Evolutionary conservation across 2,888 invertebrate species (phyloP).

Genomic region (Metalampra italica): DNA sequence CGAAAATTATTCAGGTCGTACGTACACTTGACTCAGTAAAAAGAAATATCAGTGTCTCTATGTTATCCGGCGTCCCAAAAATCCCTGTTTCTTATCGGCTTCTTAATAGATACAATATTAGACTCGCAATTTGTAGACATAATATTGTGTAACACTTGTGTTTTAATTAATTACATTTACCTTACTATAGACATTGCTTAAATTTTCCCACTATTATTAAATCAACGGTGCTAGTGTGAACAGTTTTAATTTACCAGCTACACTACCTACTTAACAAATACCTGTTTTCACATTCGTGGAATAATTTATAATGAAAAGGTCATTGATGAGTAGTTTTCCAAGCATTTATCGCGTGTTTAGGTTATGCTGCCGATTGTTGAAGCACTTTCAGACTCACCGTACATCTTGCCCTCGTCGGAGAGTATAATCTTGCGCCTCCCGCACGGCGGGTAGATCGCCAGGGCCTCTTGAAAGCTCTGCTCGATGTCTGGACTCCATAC

Average conservation of each 20-base stretch:
- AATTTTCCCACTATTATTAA: too few species aligned
- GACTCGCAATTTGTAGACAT: too few species aligned
- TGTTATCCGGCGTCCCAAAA: too few species aligned
- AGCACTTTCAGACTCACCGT: constrained; percentile 89
- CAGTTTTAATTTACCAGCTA: neutral
- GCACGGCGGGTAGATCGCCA: constrained; percentile 99
- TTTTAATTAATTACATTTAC: too few species aligned
- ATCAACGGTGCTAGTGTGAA: neutral
- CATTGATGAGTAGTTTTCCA: neutral
- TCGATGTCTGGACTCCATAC: constrained; percentile 99
- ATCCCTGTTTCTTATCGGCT: too few species aligned
- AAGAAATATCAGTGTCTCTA: neutral
- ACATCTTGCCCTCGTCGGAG: constrained; percentile 99
- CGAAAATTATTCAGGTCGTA: constrained; percentile 15
- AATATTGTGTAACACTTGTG: too few species aligned
- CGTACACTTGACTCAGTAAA: neutral
- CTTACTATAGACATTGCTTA: too few species aligned
- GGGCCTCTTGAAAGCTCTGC: constrained; percentile 99
- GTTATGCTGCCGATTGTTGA: neutral
- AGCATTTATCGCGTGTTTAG: neutral
- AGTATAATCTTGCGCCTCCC: constrained; percentile 99
- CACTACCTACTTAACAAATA: neutral
- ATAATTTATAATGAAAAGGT: constrained; percentile 3
- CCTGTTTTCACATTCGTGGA: constrained; percentile 1
- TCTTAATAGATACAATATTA: too few species aligned